Evolutionary conservation across 1,140 invertebrate genomes (phyloP).

Genomic region (Drosophila mauritiana): DNA sequence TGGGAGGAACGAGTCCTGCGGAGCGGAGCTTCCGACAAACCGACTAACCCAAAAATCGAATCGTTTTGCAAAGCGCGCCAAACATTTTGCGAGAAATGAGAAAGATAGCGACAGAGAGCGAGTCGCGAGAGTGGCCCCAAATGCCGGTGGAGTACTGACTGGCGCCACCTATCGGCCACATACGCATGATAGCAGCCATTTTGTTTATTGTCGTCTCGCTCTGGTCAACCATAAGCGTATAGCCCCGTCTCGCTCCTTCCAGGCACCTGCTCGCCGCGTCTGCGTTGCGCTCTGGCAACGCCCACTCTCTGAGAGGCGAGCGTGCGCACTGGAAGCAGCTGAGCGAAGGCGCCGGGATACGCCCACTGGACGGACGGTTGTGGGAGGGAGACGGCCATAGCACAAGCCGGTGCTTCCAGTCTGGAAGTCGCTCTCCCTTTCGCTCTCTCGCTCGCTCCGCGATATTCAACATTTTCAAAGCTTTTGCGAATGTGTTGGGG

Average conservation of each 20-base stretch:
- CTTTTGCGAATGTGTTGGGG: conserved; percentile 42
- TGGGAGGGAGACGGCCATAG: conserved; percentile 48
- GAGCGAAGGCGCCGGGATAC: conserved; percentile 40
- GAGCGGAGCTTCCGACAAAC: conserved; percentile 62
- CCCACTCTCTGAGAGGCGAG: conserved; percentile 72
- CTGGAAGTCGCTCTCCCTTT: conserved; percentile 32
- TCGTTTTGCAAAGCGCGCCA: conserved; percentile 77
- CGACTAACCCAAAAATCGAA: conserved; percentile 75
- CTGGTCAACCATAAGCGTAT: conserved; percentile 1
- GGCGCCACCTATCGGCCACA: conserved; percentile 76
- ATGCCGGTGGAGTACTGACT: conserved; percentile 35
- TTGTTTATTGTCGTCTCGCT: conserved; percentile 74
- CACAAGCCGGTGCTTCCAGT: conserved; percentile 36
- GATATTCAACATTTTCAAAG: conserved; percentile 56
- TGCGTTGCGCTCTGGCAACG: conserved; percentile 69
- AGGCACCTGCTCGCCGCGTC: conserved; percentile 65
- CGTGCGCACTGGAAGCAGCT: conserved; percentile 57
- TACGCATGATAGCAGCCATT: conserved; percentile 82
- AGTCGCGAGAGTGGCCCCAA: conserved; percentile 38
- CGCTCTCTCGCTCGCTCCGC: conserved; percentile 11
- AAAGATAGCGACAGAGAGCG: conserved; percentile 11
- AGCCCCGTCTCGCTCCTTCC: conserved; percentile 58
- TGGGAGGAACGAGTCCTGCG: conserved; percentile 18
- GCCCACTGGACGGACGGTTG: conserved; percentile 54
- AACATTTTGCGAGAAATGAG: conserved; percentile 63